Base-by-base conservation (phyloP, 2,797 vertebrate genomes). In the Scleropages formosus region DNA sequence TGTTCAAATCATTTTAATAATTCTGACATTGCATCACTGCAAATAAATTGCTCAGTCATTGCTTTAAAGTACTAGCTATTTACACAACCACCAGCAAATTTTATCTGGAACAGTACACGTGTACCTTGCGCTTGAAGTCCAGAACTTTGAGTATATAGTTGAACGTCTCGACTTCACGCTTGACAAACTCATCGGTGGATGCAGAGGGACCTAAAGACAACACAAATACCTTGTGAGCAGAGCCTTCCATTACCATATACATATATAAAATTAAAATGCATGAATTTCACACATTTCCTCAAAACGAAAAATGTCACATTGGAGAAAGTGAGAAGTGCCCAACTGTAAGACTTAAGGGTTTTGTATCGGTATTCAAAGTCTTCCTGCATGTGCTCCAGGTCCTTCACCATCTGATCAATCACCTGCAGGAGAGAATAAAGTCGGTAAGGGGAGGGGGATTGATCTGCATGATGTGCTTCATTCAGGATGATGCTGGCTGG, bases 331-430 rank as follows among this genome's bases (percentile, higher is more conserved):
- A 61, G 49, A 24, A 18, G 12, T 20, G 59, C 15, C 74, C 46
- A 72, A 98, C 97, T 97, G 89, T 95, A 91, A 74, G 94, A 95
- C 83, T 98, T 96, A 39, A 98, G 92, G 47, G 95, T 98, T 93
- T 98, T 99, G 83, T 95, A 98, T 72, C 96, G 94, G 88, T 98
- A 98, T 87, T 98, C 97, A 90, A 99, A 99, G 84, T 98, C 97
- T 15, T 98, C 97, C 84, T 99, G 97, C 87, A 98, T 87, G 85
- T 99, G 95, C 87, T 99, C 96, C 73, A 98, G 89, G 87, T 93
- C 94, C 85, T 98, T 99, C 76, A 97, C 94, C 63, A 94, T 93
- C 88, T 98, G 97, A 82, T 99, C 97, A 83, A 96, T 94, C 90
- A 96, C 85, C 97, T 99, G 87, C 71, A 22, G 16, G 60, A 27